These are phyloP conservation scores for Eulithis testata DNA, from an alignment of 2,888 invertebrate species.

Conservation along the genomic window DNA sequence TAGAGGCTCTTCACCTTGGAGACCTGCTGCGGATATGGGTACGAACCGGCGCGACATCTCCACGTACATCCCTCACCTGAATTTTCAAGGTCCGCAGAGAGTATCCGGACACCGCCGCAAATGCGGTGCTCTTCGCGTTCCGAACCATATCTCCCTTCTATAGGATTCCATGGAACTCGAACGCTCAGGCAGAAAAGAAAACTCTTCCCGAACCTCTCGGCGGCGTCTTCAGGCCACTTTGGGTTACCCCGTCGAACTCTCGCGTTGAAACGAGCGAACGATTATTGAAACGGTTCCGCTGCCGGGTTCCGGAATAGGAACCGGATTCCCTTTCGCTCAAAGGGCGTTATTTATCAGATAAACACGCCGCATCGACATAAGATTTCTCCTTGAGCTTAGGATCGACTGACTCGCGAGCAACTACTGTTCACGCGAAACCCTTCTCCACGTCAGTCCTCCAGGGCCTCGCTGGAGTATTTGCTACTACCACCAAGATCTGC, in stretches of 20 bases:
- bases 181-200: slow-evolving; percentile 75
- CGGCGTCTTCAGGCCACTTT: slow-evolving; percentile 83
- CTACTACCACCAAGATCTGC: slow-evolving; percentile 89
- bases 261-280: too few species aligned
- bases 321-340: too few species aligned
- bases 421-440: slow-evolving; percentile 79
- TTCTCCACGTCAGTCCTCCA: slow-evolving; percentile 85
- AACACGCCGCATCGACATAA: too few species aligned
- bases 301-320: too few species aligned
- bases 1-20: slow-evolving; percentile 89
- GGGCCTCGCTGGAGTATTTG: slow-evolving; percentile 87
- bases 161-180: slow-evolving; percentile 77
- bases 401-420: slow-evolving; percentile 85
- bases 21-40: slow-evolving; percentile 91
- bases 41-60: slow-evolving; percentile 77
- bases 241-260: too few species aligned
- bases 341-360: too few species aligned
- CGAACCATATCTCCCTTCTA: slow-evolving; percentile 81
- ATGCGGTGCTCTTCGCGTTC: slow-evolving; percentile 65
- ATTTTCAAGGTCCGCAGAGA: slow-evolving; percentile 67
- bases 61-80: slow-evolving; percentile 62
- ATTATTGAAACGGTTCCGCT: too few species aligned
- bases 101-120: slow-evolving; percentile 58
- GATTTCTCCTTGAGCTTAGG: slow-evolving; percentile 82
- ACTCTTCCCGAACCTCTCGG: slow-evolving; percentile 81